phyloP scores from a whole-genome alignment of 2,888 invertebrate species.

The Crematogaster levior region DNA sequence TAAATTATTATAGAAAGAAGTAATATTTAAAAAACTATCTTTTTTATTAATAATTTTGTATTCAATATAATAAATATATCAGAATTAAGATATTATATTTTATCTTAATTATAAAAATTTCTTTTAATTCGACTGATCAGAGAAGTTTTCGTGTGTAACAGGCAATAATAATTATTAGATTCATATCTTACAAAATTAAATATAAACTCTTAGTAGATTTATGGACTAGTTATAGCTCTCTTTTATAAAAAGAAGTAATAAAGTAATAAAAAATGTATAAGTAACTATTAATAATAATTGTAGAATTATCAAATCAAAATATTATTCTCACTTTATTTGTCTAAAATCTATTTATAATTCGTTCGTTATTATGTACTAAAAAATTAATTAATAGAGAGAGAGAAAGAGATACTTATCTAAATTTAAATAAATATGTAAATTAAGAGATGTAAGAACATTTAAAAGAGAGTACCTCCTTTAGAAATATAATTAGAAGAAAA shows the following conservation, averaged over 20 bases:
- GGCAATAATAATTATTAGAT: not conserved
- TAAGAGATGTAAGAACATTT: not conserved
- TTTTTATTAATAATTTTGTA: constrained; percentile 7
- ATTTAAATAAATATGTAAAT: constrained; percentile 5
- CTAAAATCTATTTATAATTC: not conserved
- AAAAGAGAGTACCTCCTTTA: not conserved
- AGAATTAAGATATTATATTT: not conserved
- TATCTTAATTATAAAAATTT: not conserved
- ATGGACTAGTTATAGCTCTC: not conserved
- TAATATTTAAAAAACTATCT: constrained; percentile 8
- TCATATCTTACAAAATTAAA: not conserved
- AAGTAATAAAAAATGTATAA: not conserved
- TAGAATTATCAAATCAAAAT: not conserved
- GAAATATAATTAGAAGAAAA: not conserved
- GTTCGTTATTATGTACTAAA: not conserved
- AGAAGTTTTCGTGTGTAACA: not conserved
- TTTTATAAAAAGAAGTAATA: not conserved
- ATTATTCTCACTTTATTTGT: not conserved
- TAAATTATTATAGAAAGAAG: constrained; percentile 37
- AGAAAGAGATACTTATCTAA: not conserved
- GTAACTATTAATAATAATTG: not conserved
- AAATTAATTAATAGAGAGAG: not conserved
- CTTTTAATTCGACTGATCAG: not conserved
- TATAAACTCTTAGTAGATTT: not conserved
- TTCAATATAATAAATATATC: constrained; percentile 3